Evolutionary conservation across 1,140 invertebrate species (phyloP), one percentile per base, ranked within the genome.

Genomic region (Oreohelix idahoensis): DNA sequence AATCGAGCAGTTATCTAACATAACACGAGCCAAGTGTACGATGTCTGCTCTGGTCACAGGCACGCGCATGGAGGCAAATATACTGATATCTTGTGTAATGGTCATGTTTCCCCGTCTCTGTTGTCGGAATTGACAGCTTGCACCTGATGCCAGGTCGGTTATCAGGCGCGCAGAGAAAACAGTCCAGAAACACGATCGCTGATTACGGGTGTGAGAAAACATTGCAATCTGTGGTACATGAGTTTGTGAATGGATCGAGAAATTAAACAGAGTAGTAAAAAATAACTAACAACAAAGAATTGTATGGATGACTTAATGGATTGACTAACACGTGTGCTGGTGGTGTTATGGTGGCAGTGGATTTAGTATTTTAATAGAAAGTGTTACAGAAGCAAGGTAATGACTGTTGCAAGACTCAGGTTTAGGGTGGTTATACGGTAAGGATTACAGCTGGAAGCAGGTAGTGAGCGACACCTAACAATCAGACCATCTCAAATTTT

Each of bases 201-300:
- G 29, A 66, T 35, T 32, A n/a, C n/a, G n/a, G 29, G 63, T 32
- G 63, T 32, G 63, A 66, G 63, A 66, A 66, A 66, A 66, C 63
- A 66, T 66, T 66, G 17, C 63, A 66, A 66, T 66, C 63, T 66
- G 63, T 66, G 4, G 63, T 66, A 5, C n/a, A 17, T 66, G 63
- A 66, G 29, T 66, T 66, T 29, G n/a, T 66, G 63, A 66, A 66
- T 66, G 29, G 63, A 66, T 35, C 4, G 5, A 32, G 63, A 32
- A 32, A 32, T 29, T 2, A 32, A 8, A 5, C 17, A 66, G 11
- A 66, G 8, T 2, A 29, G 5, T 5, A 32, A 35, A 11, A 32
- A 66, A 29, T 23, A 58, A 4, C 5, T 13, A 58, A n/a, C n/a
- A 58, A 58, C 53, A 58, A 66, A 58, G 23, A 23, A n/a, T 4